phyloP scores from a whole-genome alignment of 2,113 vertebrate species.

The Meriones unguiculatus region DNA sequence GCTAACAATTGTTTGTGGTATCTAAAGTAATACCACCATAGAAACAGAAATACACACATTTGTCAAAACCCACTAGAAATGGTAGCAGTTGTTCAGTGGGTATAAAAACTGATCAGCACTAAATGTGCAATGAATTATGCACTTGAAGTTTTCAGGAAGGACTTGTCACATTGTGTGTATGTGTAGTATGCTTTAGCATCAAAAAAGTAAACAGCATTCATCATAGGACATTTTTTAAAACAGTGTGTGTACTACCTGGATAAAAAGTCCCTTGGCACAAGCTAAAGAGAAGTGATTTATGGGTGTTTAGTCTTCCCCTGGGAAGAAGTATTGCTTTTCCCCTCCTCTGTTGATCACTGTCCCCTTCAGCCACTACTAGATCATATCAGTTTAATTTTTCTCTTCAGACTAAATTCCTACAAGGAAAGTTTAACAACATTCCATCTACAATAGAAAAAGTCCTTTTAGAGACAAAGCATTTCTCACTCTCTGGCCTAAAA shows the following conservation, averaged over 20 bases:
- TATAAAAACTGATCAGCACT: not conserved
- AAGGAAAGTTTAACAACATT: not conserved
- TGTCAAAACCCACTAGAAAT: not conserved
- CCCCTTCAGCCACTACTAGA: not conserved
- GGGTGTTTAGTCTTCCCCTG: no score
- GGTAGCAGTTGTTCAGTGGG: not conserved
- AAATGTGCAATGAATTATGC: not conserved
- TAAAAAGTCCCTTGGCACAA: not conserved
- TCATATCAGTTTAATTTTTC: not conserved
- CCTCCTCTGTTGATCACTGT: not conserved
- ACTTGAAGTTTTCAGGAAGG: not conserved
- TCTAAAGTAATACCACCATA: not conserved
- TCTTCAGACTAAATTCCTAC: not conserved
- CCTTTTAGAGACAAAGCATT: not conserved
- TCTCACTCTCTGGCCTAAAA: not conserved
- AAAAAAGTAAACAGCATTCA: not conserved
- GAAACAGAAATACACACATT: no score
- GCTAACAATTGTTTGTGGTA: not conserved
- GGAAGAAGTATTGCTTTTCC: not conserved
- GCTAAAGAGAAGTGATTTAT: not conserved
- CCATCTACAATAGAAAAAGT: not conserved
- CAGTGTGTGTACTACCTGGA: not conserved
- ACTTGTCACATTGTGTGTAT: not conserved
- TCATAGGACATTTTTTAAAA: not conserved
- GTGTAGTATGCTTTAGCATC: not conserved